Evolutionary conservation across 2,888 invertebrate species (phyloP).

Genomic region (Nomada ruficornis): DNA sequence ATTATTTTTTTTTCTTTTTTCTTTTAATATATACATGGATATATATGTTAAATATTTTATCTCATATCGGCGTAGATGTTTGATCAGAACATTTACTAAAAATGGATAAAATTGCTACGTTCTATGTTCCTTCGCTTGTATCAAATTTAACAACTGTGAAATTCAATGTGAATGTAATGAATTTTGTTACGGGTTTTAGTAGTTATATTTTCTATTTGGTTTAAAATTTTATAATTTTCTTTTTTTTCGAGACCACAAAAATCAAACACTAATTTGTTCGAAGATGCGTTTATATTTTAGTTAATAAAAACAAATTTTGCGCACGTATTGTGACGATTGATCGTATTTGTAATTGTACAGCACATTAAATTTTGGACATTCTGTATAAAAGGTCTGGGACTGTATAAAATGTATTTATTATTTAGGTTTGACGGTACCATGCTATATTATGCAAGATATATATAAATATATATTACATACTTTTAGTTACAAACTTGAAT

Average conservation of each 20-base stretch:
- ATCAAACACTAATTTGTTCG: not conserved
- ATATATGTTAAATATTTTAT: conserved; percentile 3
- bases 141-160: not conserved
- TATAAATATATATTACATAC: conserved; percentile 75
- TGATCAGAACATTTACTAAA: conserved; percentile 11
- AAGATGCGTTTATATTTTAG: conserved; percentile 20
- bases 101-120: conserved; percentile 8
- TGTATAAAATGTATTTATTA: conserved; percentile 84
- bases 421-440: conserved; percentile 83
- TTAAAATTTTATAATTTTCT: not conserved
- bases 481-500: conserved; percentile 81
- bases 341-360: conserved; percentile 61
- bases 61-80: not conserved
- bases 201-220: not conserved
- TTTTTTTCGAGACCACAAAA: not conserved
- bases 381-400: conserved; percentile 82
- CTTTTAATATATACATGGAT: conserved; percentile 1
- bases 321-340: conserved; percentile 28
- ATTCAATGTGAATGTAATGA: conserved; percentile 12
- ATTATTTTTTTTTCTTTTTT: not conserved
- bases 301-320: conserved; percentile 7
- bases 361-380: conserved; percentile 77
- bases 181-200: not conserved
- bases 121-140: not conserved
- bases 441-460: conserved; percentile 80